Base-by-base conservation (phyloP, 1,140 invertebrate genomes). In the Aphidius gifuensis region DNA sequence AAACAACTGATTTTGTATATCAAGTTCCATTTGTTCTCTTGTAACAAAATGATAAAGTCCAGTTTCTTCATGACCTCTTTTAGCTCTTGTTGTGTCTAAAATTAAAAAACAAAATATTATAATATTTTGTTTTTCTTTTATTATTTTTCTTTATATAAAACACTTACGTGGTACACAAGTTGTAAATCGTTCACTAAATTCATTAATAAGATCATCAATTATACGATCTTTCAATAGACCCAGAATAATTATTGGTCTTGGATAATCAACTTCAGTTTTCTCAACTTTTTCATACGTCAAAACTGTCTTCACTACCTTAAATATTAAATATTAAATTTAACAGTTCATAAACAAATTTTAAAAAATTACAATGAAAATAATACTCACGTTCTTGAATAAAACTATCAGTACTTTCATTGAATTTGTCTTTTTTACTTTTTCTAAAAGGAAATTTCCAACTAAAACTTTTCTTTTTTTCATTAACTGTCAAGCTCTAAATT, bases 21-120 rank as follows among this genome's bases (percentile, higher is more conserved):
- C 97, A 68, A 88, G 86, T 82, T 99, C 96, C 98, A 99, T 99
- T 84, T 99, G 93, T 76, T 98, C 96, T 67, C 96, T 85, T 5
- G 95, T 97, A 83, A 99, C 99, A 82, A 99, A 96, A 83, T 99
- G 99, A 82, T 99, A 97, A 61, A 96, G 86, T 0, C 92, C 96
- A 80, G 99, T 93, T 11, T 97, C 92, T 83, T 99, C 97, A 81
- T 97, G 95, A 70, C 98, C 96, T 65, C 97, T 85, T 76, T 91
- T 91, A 66, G 92, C 88, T 73, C 97, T 88, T 40, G 96, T 99
- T 59, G 97, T 99, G 82, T 99, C 96, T 99, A 75, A 11, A 66
- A 74, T 32, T 71, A 32, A 23, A 46, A n/a, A 46, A 16, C 16
- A 58, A 50, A 58, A 68, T 59, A 64, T 64, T 44, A 50, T 42